phyloP scores from a whole-genome alignment of 2,888 invertebrate genomes.

The Laspeyria flexula region DNA sequence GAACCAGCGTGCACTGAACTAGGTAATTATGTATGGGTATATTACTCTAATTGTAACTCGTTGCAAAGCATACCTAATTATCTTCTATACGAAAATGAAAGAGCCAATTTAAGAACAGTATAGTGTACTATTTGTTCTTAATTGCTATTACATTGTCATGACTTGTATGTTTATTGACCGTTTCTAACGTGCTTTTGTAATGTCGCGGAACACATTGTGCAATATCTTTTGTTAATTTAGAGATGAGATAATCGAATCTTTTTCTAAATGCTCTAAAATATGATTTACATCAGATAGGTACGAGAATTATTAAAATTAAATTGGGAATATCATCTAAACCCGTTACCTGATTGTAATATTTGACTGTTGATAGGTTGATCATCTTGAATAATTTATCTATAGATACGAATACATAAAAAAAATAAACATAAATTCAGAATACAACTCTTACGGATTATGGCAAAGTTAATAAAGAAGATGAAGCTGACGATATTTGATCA shows the following conservation, averaged over 20 bases:
- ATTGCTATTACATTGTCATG: slow-evolving; percentile 53
- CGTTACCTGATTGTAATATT: background rate
- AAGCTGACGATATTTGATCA: slow-evolving; percentile 11
- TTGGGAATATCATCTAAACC: background rate
- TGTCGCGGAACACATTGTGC: slow-evolving; percentile 41
- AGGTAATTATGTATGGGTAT: too few relatives aligned
- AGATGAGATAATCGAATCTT: slow-evolving; percentile 54
- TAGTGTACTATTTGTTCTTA: slow-evolving; percentile 41
- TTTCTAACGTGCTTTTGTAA: slow-evolving; percentile 53
- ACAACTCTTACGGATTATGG: too few relatives aligned
- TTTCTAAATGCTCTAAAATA: slow-evolving; percentile 36
- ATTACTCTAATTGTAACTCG: too few relatives aligned
- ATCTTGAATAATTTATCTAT: background rate
- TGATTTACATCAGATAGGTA: slow-evolving; percentile 13
- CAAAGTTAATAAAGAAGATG: background rate
- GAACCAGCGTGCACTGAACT: too few relatives aligned
- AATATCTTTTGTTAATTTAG: slow-evolving; percentile 46
- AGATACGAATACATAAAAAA: too few relatives aligned
- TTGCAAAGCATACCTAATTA: too few relatives aligned
- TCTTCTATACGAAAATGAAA: slow-evolving; percentile 16
- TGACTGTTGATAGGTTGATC: background rate
- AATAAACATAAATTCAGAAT: too few relatives aligned
- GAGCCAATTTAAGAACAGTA: slow-evolving; percentile 26
- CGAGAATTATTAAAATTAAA: too few relatives aligned
- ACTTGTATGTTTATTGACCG: slow-evolving; percentile 50